phyloP scores from a whole-genome alignment of 2,888 invertebrate genomes.

The Criorhina ranunculi region DNA sequence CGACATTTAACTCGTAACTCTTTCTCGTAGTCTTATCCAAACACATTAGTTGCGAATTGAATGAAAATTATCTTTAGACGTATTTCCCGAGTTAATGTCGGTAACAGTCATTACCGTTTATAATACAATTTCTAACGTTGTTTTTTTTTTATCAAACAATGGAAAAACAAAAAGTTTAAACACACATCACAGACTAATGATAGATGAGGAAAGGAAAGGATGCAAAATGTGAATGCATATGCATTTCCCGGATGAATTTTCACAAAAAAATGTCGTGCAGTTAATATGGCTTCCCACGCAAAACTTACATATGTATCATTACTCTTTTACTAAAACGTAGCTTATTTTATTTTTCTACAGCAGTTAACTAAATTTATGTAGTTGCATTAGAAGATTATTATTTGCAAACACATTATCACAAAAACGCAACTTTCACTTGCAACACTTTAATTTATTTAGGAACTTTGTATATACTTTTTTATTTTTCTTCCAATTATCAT shows the following conservation, averaged over 20 bases:
- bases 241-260: neutral
- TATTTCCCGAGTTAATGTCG: neutral
- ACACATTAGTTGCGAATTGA: conserved; percentile 2
- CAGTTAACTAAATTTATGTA: no score
- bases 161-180: neutral
- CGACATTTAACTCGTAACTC: neutral
- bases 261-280: conserved; percentile 20
- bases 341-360: no score
- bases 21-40: neutral
- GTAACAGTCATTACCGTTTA: neutral
- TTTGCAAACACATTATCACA: no score
- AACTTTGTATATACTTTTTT: neutral
- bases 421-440: conserved; percentile 46
- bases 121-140: neutral
- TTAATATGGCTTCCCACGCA: conserved; percentile 1
- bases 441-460: conserved; percentile 3
- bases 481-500: conserved; percentile 9
- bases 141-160: neutral
- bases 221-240: neutral
- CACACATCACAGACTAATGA: conserved; percentile 2
- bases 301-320: neutral
- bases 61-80: neutral
- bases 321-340: neutral
- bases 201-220: neutral
- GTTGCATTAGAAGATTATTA: no score